Base-by-base conservation (phyloP, 2,797 vertebrate species). In the Psittacula derbiana region DNA sequence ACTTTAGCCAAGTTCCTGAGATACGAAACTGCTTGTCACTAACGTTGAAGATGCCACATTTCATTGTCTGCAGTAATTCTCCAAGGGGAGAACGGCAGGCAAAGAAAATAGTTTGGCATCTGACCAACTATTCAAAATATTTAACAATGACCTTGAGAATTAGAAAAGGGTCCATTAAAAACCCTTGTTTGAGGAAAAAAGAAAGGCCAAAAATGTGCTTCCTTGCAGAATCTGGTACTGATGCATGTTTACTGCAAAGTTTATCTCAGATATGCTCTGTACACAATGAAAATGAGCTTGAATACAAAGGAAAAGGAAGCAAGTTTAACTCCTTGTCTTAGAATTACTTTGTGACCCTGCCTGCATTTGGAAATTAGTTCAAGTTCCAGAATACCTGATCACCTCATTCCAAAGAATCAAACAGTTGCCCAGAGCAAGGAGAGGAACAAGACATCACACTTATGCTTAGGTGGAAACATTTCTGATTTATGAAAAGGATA, bases 61-160 rank as follows among this genome's bases (percentile, higher is more conserved):
- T 91, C 86, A 78, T 86, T 81, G 81, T 88, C 72, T 94, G 76
- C 79, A 90, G 27, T 13, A 55, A 83, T n/a, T 79, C 93, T 94
- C 86, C 47, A 41, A 79, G 72, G 88, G 74, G 46, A 86, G 91
- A 89, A 94, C 90, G 57, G n/a, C 88, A 91, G 43, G 88, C 94
- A 89, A 62, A 72, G 88, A 86, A 95, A 97, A 95, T 16, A 91
- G 36, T 72, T 85, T 95, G 92, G 96, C 94, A 65, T 43, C 31
- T 62, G 16, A 94, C 93, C 95, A 97, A 96, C 71, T 94, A 96
- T 96, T 92, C 89, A 57, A 94, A 95, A 86, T 66, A 97, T 93
- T 95, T 95, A 87, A 88, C 93, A 92, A 58, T 74, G 93, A 94
- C 88, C 93, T 96, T 89, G 72, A 94, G 95, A 89, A 74, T 88